Evolutionary conservation across 2,797 vertebrate species (phyloP).

Genomic region (Hoplostethus mediterraneus): DNA sequence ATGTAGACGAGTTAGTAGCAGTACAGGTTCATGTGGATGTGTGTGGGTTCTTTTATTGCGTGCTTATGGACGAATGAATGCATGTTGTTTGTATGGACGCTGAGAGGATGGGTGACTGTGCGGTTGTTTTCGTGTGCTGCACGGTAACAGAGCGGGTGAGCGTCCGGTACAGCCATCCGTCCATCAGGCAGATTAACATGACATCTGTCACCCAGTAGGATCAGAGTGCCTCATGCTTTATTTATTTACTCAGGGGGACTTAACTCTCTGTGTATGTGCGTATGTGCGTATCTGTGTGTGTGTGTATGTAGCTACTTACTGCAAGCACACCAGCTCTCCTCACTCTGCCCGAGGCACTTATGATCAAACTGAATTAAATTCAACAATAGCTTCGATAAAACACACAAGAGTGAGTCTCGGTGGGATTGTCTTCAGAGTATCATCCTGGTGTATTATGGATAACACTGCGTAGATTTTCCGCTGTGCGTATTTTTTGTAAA

Average conservation of each 20-base stretch:
- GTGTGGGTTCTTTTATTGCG: background rate
- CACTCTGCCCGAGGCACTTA: constrained; percentile 55
- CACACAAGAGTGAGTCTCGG: constrained; percentile 59
- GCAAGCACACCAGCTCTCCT: constrained; percentile 41
- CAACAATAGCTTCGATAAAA: constrained; percentile 64
- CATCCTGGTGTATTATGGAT: constrained; percentile 42
- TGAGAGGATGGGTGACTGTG: constrained; percentile 2
- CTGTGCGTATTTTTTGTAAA: constrained; percentile 48
- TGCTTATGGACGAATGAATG: background rate
- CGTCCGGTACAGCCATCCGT: constrained; percentile 55
- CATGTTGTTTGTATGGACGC: background rate
- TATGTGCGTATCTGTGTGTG: constrained; percentile 14
- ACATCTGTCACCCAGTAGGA: constrained; percentile 80
- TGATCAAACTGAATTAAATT: constrained; percentile 75
- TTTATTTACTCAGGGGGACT: constrained; percentile 74
- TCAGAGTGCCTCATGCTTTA: constrained; percentile 75
- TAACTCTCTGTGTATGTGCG: constrained; percentile 31
- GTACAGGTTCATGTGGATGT: background rate
- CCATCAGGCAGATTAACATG: constrained; percentile 81
- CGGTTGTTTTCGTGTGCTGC: constrained; percentile 33
- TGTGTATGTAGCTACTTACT: constrained; percentile 55
- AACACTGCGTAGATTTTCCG: constrained; percentile 49
- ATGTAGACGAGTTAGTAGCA: no score
- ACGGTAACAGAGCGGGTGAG: constrained; percentile 38
- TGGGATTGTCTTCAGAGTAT: constrained; percentile 48